phyloP scores from a whole-genome alignment of 2,113 vertebrate species.

The Axis porcinus region DNA sequence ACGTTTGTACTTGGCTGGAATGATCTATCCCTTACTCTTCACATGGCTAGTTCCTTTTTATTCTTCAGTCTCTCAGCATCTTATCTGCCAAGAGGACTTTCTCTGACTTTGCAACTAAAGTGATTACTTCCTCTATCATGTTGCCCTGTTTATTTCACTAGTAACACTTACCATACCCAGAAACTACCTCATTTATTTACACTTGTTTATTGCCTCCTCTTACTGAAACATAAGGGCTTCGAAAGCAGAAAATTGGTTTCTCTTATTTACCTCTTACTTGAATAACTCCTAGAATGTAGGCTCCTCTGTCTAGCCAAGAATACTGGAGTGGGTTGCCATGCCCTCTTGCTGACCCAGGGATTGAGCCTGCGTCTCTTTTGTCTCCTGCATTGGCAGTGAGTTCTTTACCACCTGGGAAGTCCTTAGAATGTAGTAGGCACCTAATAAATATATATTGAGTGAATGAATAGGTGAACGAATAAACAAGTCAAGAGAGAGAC shows the following conservation, averaged over 20 bases:
- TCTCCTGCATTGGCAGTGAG: not conserved
- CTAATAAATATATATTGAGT: not conserved
- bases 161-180: not conserved
- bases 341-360: not conserved
- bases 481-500: not conserved
- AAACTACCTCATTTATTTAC: not conserved
- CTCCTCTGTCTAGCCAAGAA: not conserved
- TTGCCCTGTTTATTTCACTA: not conserved
- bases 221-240: not conserved
- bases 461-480: not conserved
- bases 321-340: not conserved
- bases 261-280: not conserved
- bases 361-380: not conserved
- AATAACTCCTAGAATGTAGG: not conserved
- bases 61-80: not conserved
- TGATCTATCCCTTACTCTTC: not conserved
- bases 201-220: not conserved
- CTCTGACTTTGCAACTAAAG: not conserved
- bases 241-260: not conserved
- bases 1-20: not conserved
- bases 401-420: not conserved
- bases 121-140: not conserved
- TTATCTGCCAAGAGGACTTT: not conserved
- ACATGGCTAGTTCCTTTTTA: not conserved
- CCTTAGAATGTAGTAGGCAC: not conserved